These are phyloP conservation scores for Lerista edwardsae DNA, from an alignment of 2,797 vertebrate genomes.

Conservation along the genomic window DNA sequence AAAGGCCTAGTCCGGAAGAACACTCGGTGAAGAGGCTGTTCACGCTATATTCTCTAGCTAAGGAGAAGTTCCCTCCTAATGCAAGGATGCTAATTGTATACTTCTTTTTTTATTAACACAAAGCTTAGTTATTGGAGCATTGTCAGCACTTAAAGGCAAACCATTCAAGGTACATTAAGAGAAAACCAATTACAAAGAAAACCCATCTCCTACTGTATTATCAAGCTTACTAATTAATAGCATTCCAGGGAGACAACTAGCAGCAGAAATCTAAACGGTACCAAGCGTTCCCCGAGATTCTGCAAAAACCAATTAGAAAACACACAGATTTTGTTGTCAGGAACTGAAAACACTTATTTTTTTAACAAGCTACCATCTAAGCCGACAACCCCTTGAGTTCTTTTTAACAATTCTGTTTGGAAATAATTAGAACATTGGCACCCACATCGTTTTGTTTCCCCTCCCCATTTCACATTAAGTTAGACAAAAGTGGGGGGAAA, in stretches of 20 bases:
- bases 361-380: constrained; percentile 61
- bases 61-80: constrained; percentile 63
- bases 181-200: constrained; percentile 72
- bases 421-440: constrained; percentile 53
- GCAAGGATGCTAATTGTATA: constrained; percentile 62
- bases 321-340: constrained; percentile 34
- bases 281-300: constrained; percentile 51
- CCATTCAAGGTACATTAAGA: constrained; percentile 70
- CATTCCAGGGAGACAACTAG: constrained; percentile 60
- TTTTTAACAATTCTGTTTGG: constrained; percentile 56
- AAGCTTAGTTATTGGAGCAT: constrained; percentile 66
- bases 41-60: constrained; percentile 52
- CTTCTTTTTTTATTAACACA: constrained; percentile 52
- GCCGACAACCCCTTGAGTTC: constrained; percentile 38
- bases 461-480: constrained; percentile 12
- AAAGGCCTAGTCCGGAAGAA: not conserved
- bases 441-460: not conserved
- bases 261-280: constrained; percentile 60
- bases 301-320: constrained; percentile 53
- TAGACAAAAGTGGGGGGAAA: constrained; percentile 17
- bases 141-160: constrained; percentile 73
- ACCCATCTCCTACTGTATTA: constrained; percentile 66
- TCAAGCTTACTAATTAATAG: constrained; percentile 74
- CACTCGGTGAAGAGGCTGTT: constrained; percentile 57
- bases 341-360: constrained; percentile 34